Evolutionary conservation across 2,797 vertebrate species (phyloP).

Genomic region (Falco naumanni): DNA sequence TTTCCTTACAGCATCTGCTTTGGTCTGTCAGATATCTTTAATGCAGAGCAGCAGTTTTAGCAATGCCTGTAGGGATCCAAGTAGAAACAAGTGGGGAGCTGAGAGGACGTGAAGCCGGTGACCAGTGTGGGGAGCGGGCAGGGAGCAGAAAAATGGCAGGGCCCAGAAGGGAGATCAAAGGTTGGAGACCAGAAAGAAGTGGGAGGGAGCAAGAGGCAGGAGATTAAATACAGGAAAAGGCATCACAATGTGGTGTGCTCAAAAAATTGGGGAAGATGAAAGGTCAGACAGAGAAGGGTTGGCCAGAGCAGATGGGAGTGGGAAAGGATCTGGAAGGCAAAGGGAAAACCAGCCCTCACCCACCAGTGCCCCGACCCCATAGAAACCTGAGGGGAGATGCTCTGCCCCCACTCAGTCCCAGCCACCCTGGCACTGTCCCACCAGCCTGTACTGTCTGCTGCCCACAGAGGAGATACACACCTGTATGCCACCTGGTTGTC

Average conservation of each 20-base stretch:
- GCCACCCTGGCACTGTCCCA: background rate
- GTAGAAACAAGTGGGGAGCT: background rate
- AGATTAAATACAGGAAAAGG: background rate
- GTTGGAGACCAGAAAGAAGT: background rate
- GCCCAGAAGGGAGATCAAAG: background rate
- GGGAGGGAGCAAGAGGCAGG: background rate
- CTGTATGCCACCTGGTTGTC: rapidly evolving
- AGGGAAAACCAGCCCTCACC: background rate
- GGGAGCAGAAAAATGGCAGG: background rate
- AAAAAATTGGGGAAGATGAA: background rate
- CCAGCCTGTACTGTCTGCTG: background rate
- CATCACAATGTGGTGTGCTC: background rate
- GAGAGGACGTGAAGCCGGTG: background rate
- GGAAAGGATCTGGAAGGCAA: background rate
- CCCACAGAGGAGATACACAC: background rate
- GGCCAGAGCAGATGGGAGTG: background rate
- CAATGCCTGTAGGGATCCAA: background rate
- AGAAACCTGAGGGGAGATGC: background rate
- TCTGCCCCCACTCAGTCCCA: background rate
- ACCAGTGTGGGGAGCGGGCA: rapidly evolving
- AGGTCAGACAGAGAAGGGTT: background rate
- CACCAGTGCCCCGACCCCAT: too few species aligned
- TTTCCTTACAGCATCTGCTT: background rate
- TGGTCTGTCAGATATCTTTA: background rate
- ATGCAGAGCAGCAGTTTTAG: background rate